Evolutionary conservation across 2,113 vertebrate species (phyloP).

Genomic region (Ammospiza caudacuta): DNA sequence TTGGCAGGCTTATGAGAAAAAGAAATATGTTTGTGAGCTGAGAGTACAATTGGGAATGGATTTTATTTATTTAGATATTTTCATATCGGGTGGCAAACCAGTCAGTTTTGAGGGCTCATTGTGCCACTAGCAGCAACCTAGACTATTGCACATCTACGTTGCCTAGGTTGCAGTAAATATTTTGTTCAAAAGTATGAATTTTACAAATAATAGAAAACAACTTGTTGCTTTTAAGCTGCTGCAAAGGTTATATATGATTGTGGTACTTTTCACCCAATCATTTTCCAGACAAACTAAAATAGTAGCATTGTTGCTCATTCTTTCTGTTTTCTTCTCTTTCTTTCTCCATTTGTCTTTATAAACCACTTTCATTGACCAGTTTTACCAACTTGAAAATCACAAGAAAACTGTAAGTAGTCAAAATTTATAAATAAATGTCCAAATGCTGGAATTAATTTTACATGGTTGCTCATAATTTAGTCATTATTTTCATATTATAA

Average conservation of each 20-base stretch:
- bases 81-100: not conserved
- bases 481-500: not conserved
- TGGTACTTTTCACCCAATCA: not conserved
- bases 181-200: not conserved
- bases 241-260: not conserved
- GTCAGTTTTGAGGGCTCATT: not conserved
- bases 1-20: conserved; percentile 33
- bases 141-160: not conserved
- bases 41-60: not conserved
- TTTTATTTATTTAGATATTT: conserved; percentile 56
- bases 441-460: not conserved
- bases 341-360: not conserved
- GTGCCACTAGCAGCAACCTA: not conserved
- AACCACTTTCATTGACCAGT: not conserved
- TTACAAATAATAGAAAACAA: conserved; percentile 5
- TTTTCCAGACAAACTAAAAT: not conserved
- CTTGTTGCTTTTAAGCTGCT: not conserved
- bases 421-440: not conserved
- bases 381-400: not conserved
- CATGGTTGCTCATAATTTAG: not conserved
- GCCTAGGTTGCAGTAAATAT: not conserved
- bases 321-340: not conserved
- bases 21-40: conserved; percentile 19
- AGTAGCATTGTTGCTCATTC: not conserved
- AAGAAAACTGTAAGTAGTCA: not conserved